A percentile compares a stretch with the other conserved stretches of the same genome.
Conservation (phyloP, 1,140 invertebrate genomes). For the Euglossa dilemma region DNA sequence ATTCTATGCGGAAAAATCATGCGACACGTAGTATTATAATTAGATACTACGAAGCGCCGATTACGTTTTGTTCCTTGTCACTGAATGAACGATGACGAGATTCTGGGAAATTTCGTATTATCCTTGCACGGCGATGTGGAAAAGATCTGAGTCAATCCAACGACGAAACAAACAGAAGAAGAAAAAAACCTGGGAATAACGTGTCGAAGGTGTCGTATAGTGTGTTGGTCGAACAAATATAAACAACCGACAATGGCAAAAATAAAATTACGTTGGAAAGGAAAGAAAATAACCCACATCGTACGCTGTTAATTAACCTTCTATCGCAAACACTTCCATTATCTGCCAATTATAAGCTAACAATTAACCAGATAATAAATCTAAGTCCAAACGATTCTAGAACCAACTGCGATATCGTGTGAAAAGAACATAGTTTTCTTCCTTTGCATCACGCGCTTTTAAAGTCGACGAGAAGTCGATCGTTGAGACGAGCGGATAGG, state of each 20-base stretch:
- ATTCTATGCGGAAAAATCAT: neutral
- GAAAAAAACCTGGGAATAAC: too few relatives aligned
- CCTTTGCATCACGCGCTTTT: neutral
- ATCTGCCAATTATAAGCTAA: conserved; percentile 11
- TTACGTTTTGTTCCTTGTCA: neutral
- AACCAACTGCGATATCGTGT: neutral
- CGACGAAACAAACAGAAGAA: neutral
- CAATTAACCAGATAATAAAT: neutral
- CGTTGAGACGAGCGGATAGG: neutral
- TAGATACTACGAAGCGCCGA: neutral
- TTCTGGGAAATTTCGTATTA: conserved; percentile 5
- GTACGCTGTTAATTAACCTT: neutral
- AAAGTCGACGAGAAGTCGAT: neutral
- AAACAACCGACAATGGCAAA: neutral
- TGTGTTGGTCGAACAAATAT: neutral
- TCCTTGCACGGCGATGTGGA: neutral
- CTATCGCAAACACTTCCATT: conserved; percentile 16
- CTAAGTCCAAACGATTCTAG: conserved; percentile 15
- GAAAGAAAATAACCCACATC: neutral
- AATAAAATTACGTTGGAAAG: neutral
- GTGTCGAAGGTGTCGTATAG: neutral
- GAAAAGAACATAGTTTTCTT: neutral
- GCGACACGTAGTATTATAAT: neutral
- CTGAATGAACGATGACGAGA: neutral
- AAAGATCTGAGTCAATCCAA: neutral